phyloP scores from a whole-genome alignment of 1,140 invertebrate genomes.

The Onthophagus taurus region DNA sequence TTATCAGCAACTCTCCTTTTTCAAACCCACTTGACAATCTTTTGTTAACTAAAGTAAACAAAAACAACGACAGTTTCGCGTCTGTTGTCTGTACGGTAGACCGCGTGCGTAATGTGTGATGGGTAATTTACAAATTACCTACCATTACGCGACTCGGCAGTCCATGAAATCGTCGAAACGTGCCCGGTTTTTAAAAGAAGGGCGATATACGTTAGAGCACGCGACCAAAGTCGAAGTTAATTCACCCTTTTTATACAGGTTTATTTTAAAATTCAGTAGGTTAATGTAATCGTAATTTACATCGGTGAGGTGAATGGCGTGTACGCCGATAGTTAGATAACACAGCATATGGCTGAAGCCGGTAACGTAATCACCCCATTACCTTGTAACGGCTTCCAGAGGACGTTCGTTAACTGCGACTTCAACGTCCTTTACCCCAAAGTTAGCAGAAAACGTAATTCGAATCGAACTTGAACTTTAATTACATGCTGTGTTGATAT shows the following conservation, averaged over 20 bases:
- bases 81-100: background rate
- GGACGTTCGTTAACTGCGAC: too few species aligned
- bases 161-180: constrained; percentile 2
- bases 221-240: background rate
- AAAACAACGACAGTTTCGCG: background rate
- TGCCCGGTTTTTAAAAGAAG: background rate
- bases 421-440: too few species aligned
- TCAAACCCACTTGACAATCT: background rate
- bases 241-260: background rate
- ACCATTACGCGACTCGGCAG: constrained; percentile 2
- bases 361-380: too few species aligned
- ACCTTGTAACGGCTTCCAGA: too few species aligned
- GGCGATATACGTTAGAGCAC: background rate
- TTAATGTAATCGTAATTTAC: constrained; percentile 4
- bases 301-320: constrained; percentile 4
- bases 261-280: constrained; percentile 6
- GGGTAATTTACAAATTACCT: constrained; percentile 10
- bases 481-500: too few species aligned
- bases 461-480: too few species aligned
- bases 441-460: too few species aligned
- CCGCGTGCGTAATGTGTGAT: background rate
- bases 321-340: constrained; percentile 9
- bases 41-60: background rate
- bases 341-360: constrained; percentile 8
- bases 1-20: background rate